phyloP scores from a whole-genome alignment of 2,113 vertebrate genomes.

The Scytalopus superciliaris region DNA sequence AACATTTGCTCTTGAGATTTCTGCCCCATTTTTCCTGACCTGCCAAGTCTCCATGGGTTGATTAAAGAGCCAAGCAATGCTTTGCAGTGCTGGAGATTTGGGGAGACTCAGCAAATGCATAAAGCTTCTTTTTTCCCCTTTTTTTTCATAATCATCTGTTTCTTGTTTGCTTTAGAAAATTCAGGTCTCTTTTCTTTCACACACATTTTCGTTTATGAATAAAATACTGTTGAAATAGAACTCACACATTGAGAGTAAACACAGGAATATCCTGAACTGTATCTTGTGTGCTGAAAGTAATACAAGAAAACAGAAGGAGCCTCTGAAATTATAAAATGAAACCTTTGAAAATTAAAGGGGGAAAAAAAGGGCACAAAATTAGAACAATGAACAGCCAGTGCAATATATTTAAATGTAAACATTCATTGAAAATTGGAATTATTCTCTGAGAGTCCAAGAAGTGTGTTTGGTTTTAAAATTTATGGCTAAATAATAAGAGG shows the following conservation, averaged over 20 bases:
- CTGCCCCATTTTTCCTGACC: background rate
- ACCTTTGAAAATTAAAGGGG: background rate
- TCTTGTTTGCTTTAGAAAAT: background rate
- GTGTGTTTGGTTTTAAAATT: background rate
- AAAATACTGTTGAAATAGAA: background rate
- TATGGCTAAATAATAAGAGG: background rate
- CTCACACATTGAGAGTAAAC: background rate
- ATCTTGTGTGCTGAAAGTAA: background rate
- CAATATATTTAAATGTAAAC: background rate
- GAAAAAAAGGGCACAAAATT: rapidly evolving
- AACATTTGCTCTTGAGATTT: background rate
- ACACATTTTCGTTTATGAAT: background rate
- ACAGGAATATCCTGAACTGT: background rate
- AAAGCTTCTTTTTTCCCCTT: background rate
- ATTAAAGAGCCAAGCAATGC: background rate
- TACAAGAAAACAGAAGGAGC: background rate
- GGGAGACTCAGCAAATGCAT: background rate
- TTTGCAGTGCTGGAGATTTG: background rate
- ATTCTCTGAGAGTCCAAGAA: background rate
- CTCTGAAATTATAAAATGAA: background rate
- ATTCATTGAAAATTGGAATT: background rate
- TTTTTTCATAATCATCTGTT: background rate
- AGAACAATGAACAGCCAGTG: background rate
- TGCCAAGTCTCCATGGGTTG: background rate
- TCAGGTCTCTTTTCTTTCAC: background rate